phyloP scores from a whole-genome alignment of 2,113 vertebrate species.

The Hepsetus odoe region DNA sequence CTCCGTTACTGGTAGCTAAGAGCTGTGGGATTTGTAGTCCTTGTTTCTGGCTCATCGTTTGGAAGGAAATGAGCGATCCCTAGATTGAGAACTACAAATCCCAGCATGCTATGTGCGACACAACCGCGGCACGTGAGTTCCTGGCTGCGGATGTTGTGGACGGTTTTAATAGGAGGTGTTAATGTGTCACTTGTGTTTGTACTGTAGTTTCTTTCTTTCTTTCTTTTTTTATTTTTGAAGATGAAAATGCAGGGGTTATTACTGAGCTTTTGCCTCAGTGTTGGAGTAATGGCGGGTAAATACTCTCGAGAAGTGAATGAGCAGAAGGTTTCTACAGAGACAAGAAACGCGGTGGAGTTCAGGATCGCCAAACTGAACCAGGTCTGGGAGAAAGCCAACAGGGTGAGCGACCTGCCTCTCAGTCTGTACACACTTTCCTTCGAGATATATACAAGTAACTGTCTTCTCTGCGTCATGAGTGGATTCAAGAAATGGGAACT shows the following conservation, averaged over 20 bases:
- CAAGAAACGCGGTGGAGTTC: constrained; percentile 77
- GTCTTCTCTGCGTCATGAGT: no score
- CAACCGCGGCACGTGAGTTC: constrained; percentile 44
- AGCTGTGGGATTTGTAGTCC: constrained; percentile 45
- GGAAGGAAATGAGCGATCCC: no score
- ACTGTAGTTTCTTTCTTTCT: no score
- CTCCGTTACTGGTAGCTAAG: background rate
- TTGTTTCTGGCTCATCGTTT: background rate
- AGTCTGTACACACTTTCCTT: background rate
- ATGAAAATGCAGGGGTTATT: constrained; percentile 60
- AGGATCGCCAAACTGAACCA: constrained; percentile 89
- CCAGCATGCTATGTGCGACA: constrained; percentile 51
- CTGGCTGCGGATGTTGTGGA: background rate
- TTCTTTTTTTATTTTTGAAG: no score
- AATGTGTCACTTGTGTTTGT: background rate
- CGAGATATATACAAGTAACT: no score
- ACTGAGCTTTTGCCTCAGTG: constrained; percentile 54
- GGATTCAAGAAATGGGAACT: no score
- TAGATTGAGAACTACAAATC: constrained; percentile 60
- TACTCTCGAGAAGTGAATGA: constrained; percentile 88
- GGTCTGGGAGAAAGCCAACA: constrained; percentile 90
- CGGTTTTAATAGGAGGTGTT: background rate
- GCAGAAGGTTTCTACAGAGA: constrained; percentile 58
- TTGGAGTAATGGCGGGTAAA: constrained; percentile 75
- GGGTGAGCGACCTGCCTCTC: constrained; percentile 69